Evolutionary conservation across 2,888 invertebrate genomes (phyloP).

Genomic region (Coelinius sp.): DNA sequence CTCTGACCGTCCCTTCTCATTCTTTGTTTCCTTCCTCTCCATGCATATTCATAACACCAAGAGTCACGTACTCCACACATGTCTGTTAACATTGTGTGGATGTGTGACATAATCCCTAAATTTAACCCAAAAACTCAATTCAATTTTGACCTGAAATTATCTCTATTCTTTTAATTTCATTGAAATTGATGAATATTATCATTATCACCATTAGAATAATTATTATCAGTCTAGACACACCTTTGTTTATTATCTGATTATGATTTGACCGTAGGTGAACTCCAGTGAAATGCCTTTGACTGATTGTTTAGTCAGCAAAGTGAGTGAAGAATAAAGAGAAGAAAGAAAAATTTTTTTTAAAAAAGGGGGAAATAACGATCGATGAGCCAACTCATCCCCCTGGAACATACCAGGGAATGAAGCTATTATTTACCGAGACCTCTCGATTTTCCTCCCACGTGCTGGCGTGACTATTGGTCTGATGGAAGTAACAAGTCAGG

Average conservation of each 20-base stretch:
- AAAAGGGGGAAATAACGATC: neutral
- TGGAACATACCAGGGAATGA: conserved; percentile 13
- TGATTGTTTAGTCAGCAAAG: conserved; percentile 4
- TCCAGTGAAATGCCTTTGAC: conserved; percentile 4
- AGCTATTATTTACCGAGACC: conserved; percentile 26
- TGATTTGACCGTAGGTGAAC: conserved; percentile 5
- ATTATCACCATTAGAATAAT: no score
- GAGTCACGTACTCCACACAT: conserved; percentile 12
- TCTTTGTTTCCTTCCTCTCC: conserved; percentile 2
- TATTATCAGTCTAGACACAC: neutral
- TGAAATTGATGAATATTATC: no score
- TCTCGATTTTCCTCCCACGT: conserved; percentile 24
- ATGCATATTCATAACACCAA: conserved; percentile 19
- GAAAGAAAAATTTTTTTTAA: neutral
- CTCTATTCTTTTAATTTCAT: no score
- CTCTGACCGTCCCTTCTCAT: neutral
- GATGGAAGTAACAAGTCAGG: conserved; percentile 2
- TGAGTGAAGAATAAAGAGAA: conserved; percentile 1
- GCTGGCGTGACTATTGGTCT: conserved; percentile 22
- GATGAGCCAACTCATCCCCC: conserved; percentile 1
- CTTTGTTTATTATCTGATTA: neutral
- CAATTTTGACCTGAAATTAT: conserved; percentile 12
- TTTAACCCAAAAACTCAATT: neutral
- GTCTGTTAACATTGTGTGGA: neutral
- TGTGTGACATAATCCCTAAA: neutral